Conservation (phyloP, 2,797 vertebrate genomes). For the Schizopygopsis pylzovi region DNA sequence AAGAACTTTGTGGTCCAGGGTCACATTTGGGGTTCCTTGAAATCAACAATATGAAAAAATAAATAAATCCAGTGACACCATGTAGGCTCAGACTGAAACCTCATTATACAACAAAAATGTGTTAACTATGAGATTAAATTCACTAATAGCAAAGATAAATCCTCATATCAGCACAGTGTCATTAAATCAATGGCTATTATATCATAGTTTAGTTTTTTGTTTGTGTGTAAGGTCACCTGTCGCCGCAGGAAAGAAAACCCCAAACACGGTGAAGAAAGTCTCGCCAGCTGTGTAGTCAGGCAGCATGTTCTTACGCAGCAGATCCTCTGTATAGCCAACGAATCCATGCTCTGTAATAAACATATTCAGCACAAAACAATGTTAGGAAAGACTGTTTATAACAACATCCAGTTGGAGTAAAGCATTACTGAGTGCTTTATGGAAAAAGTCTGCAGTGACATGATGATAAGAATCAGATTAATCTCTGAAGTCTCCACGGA, state of each 20-base stretch:
- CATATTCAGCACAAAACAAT: slow-evolving; percentile 47
- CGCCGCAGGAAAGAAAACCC: slow-evolving; percentile 96
- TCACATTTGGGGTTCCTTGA: neutral
- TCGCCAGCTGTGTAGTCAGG: slow-evolving; percentile 91
- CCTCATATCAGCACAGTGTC: neutral
- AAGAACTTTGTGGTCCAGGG: no score
- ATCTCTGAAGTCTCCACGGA: slow-evolving; percentile 5
- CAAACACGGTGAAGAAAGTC: slow-evolving; percentile 95
- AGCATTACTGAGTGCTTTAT: slow-evolving; percentile 21
- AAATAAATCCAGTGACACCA: neutral
- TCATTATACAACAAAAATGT: neutral
- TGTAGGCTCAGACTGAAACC: slow-evolving; percentile 4
- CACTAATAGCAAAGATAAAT: neutral
- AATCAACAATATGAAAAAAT: neutral
- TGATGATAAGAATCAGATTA: slow-evolving; percentile 37
- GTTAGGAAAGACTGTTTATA: slow-evolving; percentile 46
- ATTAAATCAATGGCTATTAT: slow-evolving; percentile 21
- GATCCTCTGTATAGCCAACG: slow-evolving; percentile 85
- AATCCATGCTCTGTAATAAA: slow-evolving; percentile 87
- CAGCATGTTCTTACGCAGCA: slow-evolving; percentile 85
- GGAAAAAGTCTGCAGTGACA: slow-evolving; percentile 26
- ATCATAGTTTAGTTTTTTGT: slow-evolving; percentile 20
- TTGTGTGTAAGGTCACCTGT: slow-evolving; percentile 82
- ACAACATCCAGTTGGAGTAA: slow-evolving; percentile 40
- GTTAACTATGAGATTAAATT: neutral